Base-by-base conservation (phyloP, 2,888 invertebrate genomes). In the Luperina testacea region DNA sequence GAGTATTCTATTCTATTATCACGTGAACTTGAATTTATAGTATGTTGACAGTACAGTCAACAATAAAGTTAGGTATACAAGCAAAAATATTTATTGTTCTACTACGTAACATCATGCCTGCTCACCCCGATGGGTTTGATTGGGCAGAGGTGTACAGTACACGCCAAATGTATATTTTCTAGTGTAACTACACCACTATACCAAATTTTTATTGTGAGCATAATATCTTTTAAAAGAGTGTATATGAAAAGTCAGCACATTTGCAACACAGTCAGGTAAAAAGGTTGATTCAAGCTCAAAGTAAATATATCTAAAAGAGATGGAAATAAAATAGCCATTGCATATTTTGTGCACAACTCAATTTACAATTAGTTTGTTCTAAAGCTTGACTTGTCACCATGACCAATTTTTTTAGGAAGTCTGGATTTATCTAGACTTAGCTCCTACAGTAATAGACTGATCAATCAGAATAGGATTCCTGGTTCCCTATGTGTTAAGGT, bases 261-360 rank as follows among this genome's bases (percentile, higher is more conserved):
- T 61, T 27, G 2, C 15, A 27, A 27, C 27, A 61, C n/a, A 59
- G 24, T 59, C 11, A 5, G 57, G 4, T n/a, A 59, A n/a, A 59
- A 59, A 59, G 13, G 13, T 59, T 59, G 7, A 20, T 20, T 42
- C 42, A 67, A 67, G n/a, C 42, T 8, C n/a, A 67, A 67, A 67
- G 15, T n/a, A n/a, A 67, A 42, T 65, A 13, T n/a, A 67, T 67
- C 65, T 15, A 67, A 42, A 67, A 67, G 65, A n/a, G n/a, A 42
- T 24, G 24, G 13, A 65, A 42, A 42, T n/a, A n/a, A 42, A n/a
- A 42, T 42, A n/a, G 67, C 42, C 15, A n/a, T 67, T n/a, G 5
- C 42, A 45, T 67, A 9, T 67, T 45, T 45, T 67, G 67, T 9
- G n/a, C 42, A 9, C 17, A n/a, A 45, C 9, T 68, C 6, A 45